Base-by-base conservation (phyloP, 2,888 invertebrate genomes). In the Ametastegia equiseti region DNA sequence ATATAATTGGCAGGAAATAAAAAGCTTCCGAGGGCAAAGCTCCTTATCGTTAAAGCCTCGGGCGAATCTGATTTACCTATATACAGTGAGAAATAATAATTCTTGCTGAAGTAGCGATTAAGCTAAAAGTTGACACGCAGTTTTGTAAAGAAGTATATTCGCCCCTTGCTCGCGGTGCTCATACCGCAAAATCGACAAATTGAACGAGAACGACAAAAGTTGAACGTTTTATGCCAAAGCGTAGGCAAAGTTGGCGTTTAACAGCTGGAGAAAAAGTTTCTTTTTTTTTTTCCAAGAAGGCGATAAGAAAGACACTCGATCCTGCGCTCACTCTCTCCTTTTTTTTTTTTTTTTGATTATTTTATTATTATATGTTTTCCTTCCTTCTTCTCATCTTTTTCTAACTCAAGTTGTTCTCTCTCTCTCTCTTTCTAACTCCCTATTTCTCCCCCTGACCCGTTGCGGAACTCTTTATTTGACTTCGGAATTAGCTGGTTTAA, bases 401-500 rank as follows among this genome's bases (percentile, higher is more conserved):
- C 50, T 9, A 9, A n/a, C n/a, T 50, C 47, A 0, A 3, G n/a
- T 30, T 47, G 30, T 1, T 63, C 33, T 7, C 63, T 65, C 19
- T 19, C 73, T 50, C 23, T 54, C 19, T 50, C 36, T 75, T 50
- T 27, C 54, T 75, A 4, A 47, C 33, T 50, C 15, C 11, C 36
- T 50, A 45, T 47, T 3, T 71, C 47, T 23, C 47, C 19, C 30
- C 71, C 30, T 75, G 50, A 75, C 75, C 78, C 63, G 78, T 45
- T 78, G n/a, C 60, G 60, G 42, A 87, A 87, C 85, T 87, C 87
- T 87, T 88, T 89, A 89, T 89, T 89, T 89, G 88, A 89, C 87
- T 89, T 89, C 80, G 83, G 87, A 89, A 89, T 89, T 88, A 88
- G 88, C 86, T 85, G 87, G 82, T 84, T 89, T 85, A 86, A 86